Conservation (phyloP, 2,797 vertebrate species). For the Tokudaia tokunoshimensis region DNA sequence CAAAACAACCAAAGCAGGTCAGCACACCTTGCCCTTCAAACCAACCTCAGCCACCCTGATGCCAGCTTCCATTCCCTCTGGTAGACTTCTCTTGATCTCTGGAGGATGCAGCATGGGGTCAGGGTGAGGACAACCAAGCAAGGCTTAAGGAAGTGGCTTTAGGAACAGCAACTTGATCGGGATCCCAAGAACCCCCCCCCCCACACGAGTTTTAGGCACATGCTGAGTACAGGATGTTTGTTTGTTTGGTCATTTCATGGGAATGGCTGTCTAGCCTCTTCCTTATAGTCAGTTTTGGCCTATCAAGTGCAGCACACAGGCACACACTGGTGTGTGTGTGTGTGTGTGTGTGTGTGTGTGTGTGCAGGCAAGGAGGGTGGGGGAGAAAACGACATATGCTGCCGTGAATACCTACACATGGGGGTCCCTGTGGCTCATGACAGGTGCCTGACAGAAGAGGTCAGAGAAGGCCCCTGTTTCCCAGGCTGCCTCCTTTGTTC, state of each 20-base stretch:
- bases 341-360: background rate
- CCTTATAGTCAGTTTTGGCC: background rate
- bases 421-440: slow-evolving; percentile 82
- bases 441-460: slow-evolving; percentile 91
- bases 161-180: background rate
- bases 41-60: background rate
- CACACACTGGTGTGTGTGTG: no score
- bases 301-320: background rate
- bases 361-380: background rate
- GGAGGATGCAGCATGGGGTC: background rate
- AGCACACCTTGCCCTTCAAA: background rate
- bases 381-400: slow-evolving; percentile 84
- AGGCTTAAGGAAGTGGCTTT: background rate
- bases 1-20: background rate
- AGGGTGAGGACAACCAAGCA: background rate
- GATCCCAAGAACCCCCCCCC: background rate
- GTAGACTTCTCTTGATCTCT: background rate
- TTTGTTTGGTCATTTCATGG: no score
- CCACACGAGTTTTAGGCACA: background rate
- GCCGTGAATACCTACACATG: slow-evolving; percentile 85
- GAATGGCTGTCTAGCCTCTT: background rate
- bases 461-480: slow-evolving; percentile 92
- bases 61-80: background rate
- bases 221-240: background rate
- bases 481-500: slow-evolving; percentile 93